Conservation (phyloP, 2,797 vertebrate species). For the Mareca strepera region DNA sequence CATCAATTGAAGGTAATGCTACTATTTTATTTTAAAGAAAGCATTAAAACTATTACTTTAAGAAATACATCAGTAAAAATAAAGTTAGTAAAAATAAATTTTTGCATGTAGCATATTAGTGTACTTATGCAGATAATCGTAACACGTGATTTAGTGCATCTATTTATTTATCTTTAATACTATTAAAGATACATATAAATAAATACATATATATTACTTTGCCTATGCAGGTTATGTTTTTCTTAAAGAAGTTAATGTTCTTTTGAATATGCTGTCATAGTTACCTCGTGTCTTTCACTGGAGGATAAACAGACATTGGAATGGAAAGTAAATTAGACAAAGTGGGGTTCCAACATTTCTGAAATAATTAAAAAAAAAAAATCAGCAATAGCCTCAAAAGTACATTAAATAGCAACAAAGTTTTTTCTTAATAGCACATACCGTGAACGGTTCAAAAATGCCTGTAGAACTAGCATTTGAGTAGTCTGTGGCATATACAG, state of each 20-base stretch:
- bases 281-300: slow-evolving; percentile 92
- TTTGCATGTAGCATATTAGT: neutral
- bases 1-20: neutral
- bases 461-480: slow-evolving; percentile 95
- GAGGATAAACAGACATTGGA: slow-evolving; percentile 89
- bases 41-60: neutral
- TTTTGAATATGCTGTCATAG: neutral
- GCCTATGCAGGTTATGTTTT: neutral
- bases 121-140: neutral
- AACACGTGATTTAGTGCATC: neutral
- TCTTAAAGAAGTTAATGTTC: neutral
- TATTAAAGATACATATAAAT: too few species aligned
- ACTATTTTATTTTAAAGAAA: neutral
- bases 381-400: neutral
- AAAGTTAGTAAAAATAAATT: neutral
- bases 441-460: slow-evolving; percentile 92
- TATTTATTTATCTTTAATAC: neutral
- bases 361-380: slow-evolving; percentile 9
- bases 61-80: neutral
- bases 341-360: slow-evolving; percentile 93
- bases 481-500: slow-evolving; percentile 90
- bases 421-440: slow-evolving; percentile 59
- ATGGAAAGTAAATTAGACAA: slow-evolving; percentile 87
- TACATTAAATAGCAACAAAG: neutral
- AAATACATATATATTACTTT: neutral